These are phyloP conservation scores for Sminthopsis crassicaudata DNA, from an alignment of 2,113 vertebrate genomes.

Conservation along the genomic window DNA sequence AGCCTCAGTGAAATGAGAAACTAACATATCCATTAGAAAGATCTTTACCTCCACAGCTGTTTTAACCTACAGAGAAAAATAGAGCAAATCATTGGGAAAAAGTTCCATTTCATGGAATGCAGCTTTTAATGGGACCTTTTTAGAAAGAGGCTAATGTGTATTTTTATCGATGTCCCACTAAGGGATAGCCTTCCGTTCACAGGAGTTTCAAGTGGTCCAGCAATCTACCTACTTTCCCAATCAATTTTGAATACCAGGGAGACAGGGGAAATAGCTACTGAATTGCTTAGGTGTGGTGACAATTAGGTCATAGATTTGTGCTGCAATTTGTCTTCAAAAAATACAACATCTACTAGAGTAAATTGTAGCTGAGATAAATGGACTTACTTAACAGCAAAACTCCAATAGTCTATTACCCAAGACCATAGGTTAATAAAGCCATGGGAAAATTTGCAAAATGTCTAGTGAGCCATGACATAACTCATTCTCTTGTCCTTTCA, in stretches of 20 bases:
- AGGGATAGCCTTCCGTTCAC: constrained; percentile 2
- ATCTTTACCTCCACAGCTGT: constrained; percentile 33
- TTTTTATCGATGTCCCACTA: constrained; percentile 37
- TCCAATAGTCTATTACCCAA: no score
- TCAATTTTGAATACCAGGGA: not conserved
- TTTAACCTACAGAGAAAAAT: constrained; percentile 70
- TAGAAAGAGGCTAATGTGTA: constrained; percentile 49
- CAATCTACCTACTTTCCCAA: not conserved
- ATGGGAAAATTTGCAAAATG: no score
- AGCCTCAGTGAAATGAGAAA: constrained; percentile 65
- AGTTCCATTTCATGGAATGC: constrained; percentile 28
- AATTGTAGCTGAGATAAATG: no score
- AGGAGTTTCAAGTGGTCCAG: not conserved
- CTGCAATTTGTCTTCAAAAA: no score
- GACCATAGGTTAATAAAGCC: no score
- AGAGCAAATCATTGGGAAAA: constrained; percentile 64
- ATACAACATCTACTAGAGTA: no score
- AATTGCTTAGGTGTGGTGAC: no score
- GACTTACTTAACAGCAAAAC: no score
- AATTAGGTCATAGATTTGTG: no score
- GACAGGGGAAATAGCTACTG: no score
- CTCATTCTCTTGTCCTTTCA: no score
- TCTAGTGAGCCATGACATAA: no score
- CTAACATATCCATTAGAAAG: constrained; percentile 64
- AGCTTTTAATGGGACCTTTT: constrained; percentile 41